These are phyloP conservation scores for Drosophila hamatofila DNA, from an alignment of 2,888 invertebrate species.

Conservation along the genomic window DNA sequence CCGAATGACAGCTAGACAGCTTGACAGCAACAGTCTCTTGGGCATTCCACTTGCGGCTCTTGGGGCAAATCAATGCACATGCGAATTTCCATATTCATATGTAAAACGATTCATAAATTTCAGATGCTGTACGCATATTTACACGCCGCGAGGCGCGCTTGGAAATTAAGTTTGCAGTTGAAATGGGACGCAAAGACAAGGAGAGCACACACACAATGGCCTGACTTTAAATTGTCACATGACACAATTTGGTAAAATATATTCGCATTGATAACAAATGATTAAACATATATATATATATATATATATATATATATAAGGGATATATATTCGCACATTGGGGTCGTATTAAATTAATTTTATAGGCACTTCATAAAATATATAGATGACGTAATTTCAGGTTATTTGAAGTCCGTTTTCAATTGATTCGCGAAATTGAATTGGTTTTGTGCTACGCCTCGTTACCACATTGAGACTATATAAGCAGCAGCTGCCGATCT, in stretches of 20 bases:
- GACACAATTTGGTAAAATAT: constrained; percentile 78
- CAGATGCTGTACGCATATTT: constrained; percentile 56
- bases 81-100: constrained; percentile 76
- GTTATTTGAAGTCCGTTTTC: neutral
- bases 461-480: constrained; percentile 20
- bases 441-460: constrained; percentile 1
- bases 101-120: constrained; percentile 62
- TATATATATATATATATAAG: no score
- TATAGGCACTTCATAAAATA: no score
- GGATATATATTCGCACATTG: no score
- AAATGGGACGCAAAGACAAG: constrained; percentile 59
- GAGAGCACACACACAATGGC: constrained; percentile 9
- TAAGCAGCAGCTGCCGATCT: neutral
- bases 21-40: neutral
- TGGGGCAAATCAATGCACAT: constrained; percentile 61
- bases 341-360: no score
- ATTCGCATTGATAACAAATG: no score
- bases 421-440: constrained; percentile 4
- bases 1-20: neutral
- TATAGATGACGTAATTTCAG: neutral
- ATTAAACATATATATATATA: no score
- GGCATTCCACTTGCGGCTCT: neutral
- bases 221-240: constrained; percentile 79
- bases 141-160: constrained; percentile 51
- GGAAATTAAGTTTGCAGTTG: constrained; percentile 78